phyloP scores from a whole-genome alignment of 2,888 invertebrate genomes.

The Macaria notata region DNA sequence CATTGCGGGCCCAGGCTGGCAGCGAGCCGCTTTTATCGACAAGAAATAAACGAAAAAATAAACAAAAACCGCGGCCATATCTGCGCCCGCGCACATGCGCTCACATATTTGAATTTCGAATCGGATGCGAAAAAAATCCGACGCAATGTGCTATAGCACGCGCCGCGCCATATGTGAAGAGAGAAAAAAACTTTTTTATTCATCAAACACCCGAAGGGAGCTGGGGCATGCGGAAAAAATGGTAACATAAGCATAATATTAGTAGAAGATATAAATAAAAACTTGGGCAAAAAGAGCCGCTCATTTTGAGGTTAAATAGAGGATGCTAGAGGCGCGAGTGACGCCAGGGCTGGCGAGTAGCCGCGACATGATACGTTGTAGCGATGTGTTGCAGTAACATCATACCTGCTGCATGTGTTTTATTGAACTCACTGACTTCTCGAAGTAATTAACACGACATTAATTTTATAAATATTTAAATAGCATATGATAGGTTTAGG shows the following conservation, averaged over 20 bases:
- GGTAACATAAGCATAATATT: conserved; percentile 80
- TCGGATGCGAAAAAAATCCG: conserved; percentile 78
- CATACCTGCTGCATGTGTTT: no score
- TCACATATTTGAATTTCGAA: conserved; percentile 73
- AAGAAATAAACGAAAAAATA: conserved; percentile 48
- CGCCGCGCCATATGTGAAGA: conserved; percentile 67
- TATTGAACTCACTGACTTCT: no score
- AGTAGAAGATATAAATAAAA: conserved; percentile 70
- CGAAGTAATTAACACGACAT: no score
- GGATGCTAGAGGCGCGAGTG: conserved; percentile 45
- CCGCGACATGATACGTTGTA: no score
- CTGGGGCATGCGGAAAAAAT: conserved; percentile 70
- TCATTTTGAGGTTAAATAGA: conserved; percentile 73
- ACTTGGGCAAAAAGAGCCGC: conserved; percentile 60
- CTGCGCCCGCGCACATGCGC: conserved; percentile 64
- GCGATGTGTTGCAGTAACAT: no score
- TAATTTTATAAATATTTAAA: no score
- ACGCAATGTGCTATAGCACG: conserved; percentile 77
- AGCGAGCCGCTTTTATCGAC: conserved; percentile 47
- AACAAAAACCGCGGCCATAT: conserved; percentile 59
- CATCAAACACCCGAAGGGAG: conserved; percentile 69
- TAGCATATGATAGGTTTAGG: no score
- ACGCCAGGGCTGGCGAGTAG: conserved; percentile 14
- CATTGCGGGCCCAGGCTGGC: conserved; percentile 46
- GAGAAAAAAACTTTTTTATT: conserved; percentile 56